Percentiles rank a stretch among this genome's conserved stretches.
phyloP scores from a whole-genome alignment of 2,113 vertebrate species.

The Poecile atricapillus region DNA sequence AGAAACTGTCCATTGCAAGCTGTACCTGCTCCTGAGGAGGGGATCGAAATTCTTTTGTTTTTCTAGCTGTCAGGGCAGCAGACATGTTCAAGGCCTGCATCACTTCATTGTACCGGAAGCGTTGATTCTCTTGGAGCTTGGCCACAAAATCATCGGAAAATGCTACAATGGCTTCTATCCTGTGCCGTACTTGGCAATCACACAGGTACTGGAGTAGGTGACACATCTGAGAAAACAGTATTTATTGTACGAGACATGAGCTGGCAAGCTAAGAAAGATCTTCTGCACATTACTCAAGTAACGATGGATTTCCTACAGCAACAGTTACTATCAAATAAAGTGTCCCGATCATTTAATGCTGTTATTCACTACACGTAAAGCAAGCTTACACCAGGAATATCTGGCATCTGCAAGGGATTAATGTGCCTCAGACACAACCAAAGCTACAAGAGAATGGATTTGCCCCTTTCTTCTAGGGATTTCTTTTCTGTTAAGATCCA shows the following conservation, averaged over 20 bases:
- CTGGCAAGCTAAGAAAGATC: not conserved
- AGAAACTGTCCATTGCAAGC: not conserved
- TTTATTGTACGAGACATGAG: not conserved
- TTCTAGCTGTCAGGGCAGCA: constrained; percentile 91
- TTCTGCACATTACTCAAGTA: not conserved
- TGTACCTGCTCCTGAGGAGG: constrained; percentile 96
- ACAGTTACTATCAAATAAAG: not conserved
- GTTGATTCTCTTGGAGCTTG: constrained; percentile 93
- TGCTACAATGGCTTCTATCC: constrained; percentile 94
- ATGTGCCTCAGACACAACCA: not conserved
- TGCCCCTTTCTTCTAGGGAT: not conserved
- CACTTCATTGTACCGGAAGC: constrained; percentile 95
- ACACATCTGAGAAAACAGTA: constrained; percentile 82
- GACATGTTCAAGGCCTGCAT: constrained; percentile 99
- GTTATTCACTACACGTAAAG: not conserved
- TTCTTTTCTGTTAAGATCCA: not conserved
- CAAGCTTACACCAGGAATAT: not conserved
- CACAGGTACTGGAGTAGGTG: constrained; percentile 94
- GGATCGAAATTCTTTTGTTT: constrained; percentile 94
- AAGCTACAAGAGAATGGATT: not conserved
- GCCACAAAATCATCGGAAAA: constrained; percentile 96
- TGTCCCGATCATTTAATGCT: not conserved
- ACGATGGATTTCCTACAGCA: not conserved
- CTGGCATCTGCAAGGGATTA: not conserved
- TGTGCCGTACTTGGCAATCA: constrained; percentile 92